phyloP scores from a whole-genome alignment of 2,113 vertebrate genomes.

The Solenodon paradoxus region DNA sequence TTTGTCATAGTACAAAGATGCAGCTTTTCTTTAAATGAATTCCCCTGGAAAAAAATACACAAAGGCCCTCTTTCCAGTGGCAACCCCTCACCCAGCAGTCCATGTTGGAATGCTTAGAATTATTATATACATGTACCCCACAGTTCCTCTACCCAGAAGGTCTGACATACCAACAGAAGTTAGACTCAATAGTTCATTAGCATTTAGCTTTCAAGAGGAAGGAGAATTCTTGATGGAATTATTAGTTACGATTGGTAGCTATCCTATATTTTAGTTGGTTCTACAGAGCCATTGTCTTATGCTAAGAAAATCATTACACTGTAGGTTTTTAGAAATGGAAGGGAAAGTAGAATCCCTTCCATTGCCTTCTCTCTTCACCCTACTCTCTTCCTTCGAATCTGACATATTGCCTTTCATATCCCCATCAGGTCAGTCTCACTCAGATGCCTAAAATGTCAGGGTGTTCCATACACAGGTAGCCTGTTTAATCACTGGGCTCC shows the following conservation, averaged over 20 bases:
- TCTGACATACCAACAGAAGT: not conserved
- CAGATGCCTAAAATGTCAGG: not conserved
- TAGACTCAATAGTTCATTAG: not conserved
- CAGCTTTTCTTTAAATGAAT: not conserved
- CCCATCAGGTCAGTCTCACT: not conserved
- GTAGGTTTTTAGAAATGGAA: not conserved
- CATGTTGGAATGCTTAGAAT: not conserved
- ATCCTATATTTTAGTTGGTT: not conserved
- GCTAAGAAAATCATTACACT: not conserved
- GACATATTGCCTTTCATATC: not conserved
- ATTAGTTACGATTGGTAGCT: not conserved
- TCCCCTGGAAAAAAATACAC: not conserved
- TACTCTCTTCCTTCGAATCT: rapidly evolving
- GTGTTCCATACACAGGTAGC: not conserved
- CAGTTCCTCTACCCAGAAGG: not conserved
- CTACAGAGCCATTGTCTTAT: not conserved
- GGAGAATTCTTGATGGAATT: not conserved
- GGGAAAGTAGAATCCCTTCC: not conserved
- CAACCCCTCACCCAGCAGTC: not conserved
- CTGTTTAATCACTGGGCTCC: not conserved
- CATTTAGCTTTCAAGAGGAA: not conserved
- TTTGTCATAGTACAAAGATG: not conserved
- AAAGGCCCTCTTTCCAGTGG: not conserved
- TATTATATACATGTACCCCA: not conserved
- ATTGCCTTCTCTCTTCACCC: not conserved